Percentiles rank a stretch among this genome's conserved stretches.
Evolutionary conservation across 2,888 invertebrate species (phyloP).

Genomic region (Stenichneumon culpator): DNA sequence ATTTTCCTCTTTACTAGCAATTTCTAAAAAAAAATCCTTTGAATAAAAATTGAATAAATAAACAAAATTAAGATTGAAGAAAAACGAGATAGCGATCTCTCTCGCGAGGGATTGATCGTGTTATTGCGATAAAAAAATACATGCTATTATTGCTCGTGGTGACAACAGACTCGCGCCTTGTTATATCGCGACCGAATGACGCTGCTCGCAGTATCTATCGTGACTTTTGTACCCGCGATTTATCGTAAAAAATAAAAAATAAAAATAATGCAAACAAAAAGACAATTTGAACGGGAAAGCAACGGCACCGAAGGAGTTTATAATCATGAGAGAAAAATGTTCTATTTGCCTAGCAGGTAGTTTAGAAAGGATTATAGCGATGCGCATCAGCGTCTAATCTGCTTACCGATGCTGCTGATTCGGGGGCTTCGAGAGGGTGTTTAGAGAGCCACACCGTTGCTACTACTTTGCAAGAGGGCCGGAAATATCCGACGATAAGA

Average conservation of each 20-base stretch:
- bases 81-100: background rate
- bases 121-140: constrained; percentile 30
- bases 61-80: too few species aligned
- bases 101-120: background rate
- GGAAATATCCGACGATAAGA: constrained; percentile 43
- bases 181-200: constrained; percentile 33
- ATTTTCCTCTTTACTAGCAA: too few species aligned
- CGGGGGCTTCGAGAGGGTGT: background rate
- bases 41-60: too few species aligned
- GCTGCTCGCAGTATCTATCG: constrained; percentile 31
- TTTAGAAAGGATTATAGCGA: constrained; percentile 9
- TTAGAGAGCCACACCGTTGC: background rate
- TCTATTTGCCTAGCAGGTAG: background rate
- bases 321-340: background rate
- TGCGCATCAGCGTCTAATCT: background rate
- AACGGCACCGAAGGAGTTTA: background rate
- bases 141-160: background rate
- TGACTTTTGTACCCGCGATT: constrained; percentile 60
- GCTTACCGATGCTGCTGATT: constrained; percentile 11
- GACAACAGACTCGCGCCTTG: background rate
- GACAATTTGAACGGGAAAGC: background rate
- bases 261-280: background rate
- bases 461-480: background rate
- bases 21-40: too few species aligned
- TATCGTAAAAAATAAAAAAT: background rate